Base-by-base conservation (phyloP, 2,113 vertebrate species). In the Sturnus vulgaris region DNA sequence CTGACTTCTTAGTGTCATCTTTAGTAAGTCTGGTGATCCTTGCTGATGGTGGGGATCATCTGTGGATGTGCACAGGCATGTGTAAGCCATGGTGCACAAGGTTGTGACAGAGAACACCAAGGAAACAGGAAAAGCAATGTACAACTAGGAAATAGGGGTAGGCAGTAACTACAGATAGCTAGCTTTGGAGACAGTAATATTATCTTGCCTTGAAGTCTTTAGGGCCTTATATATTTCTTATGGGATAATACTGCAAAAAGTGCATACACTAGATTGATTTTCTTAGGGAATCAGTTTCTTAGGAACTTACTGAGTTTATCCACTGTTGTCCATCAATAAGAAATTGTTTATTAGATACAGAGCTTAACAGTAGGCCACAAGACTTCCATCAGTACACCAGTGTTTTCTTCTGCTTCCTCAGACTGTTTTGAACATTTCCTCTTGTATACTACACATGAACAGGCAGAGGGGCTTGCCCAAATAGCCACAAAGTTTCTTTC, bases 41-140 rank as follows among this genome's bases (percentile, higher is more conserved):
- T 56, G 40, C 40, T 37, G 23, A 35, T 0, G 0, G 55, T 8
- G 27, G 21, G 35, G 30, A 24, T 2, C 4, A 82, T 44, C 50
- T 75, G 46, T 39, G 37, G 31, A 31, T 59, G 20, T 42, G 52
- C 25, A 63, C 1, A 1, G 30, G 4, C 9, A 20, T 4, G 19
- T n/a, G 59, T 2, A 0, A n/a, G 40, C 42, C 25, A 28, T 7
- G 30, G 64, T 69, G 37, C 27, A 69, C 0, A 0, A 40, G 20
- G 25, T 0, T 5, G 8, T 40, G n/a, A 88, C 61, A 85, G 37
- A 72, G 31, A 90, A 56, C 49, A 82, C 11, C 15, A 16, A n/a
- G 13, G 20, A 50, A 92, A 49, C 0, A 1, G 7, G 30, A 35
- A 72, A 90, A 72, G 47, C 23, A 14, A 35, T 4, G 10, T 23